These are phyloP conservation scores for Tapera naevia DNA, from an alignment of 2,797 vertebrate genomes.

Conservation along the genomic window DNA sequence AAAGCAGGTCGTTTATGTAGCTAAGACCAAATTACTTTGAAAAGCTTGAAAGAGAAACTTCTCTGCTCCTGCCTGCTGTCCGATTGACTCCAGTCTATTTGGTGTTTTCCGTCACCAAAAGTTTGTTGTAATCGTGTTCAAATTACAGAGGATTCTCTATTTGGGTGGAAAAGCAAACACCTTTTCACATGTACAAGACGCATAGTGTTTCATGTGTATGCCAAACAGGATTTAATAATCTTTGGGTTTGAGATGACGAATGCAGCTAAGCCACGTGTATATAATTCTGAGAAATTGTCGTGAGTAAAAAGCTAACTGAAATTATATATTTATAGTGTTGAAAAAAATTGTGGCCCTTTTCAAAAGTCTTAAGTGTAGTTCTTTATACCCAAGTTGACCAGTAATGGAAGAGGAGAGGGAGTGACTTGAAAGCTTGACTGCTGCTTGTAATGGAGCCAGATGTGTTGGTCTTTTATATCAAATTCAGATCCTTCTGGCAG, in stretches of 20 bases:
- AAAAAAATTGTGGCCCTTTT: background rate
- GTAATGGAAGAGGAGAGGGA: background rate
- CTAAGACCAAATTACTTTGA: background rate
- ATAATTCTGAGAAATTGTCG: slow-evolving; percentile 10
- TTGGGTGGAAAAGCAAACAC: background rate
- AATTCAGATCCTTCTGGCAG: background rate
- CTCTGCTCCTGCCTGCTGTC: background rate
- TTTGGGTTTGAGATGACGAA: slow-evolving; percentile 19
- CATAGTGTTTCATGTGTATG: background rate
- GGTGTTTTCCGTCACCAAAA: background rate
- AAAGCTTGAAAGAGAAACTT: background rate
- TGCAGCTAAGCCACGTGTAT: background rate
- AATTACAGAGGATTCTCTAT: background rate
- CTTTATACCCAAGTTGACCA: background rate
- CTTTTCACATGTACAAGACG: background rate
- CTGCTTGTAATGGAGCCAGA: background rate
- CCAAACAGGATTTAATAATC: background rate
- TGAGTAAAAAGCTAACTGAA: background rate
- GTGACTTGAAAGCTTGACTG: background rate
- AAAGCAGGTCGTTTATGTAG: background rate
- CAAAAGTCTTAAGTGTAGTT: background rate
- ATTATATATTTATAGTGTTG: background rate
- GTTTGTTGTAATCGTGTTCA: background rate
- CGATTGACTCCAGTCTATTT: background rate
- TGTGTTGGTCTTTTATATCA: background rate